Conservation (phyloP, 2,888 invertebrate genomes). For the Plusia festucae region DNA sequence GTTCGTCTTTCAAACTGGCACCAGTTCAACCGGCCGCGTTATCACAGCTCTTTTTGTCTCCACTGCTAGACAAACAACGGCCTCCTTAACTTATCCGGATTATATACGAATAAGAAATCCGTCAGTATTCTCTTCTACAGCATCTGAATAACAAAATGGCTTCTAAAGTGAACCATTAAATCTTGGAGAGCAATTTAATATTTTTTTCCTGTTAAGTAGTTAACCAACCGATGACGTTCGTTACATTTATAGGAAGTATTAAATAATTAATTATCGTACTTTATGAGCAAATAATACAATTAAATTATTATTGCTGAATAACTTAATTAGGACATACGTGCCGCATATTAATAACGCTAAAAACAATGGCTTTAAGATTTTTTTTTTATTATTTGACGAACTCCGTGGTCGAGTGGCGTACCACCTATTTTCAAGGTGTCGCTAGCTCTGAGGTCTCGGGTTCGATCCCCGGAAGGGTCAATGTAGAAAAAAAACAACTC, state of each 20-base stretch:
- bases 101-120: slow-evolving; percentile 48
- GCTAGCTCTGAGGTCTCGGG: no score
- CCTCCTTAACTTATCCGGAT: slow-evolving; percentile 48
- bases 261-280: neutral
- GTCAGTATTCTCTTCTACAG: slow-evolving; percentile 36
- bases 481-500: no score
- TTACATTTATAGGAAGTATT: slow-evolving; percentile 8
- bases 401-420: no score
- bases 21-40: slow-evolving; percentile 42
- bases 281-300: neutral
- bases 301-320: no score
- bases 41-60: slow-evolving; percentile 36
- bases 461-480: no score
- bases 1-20: neutral
- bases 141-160: slow-evolving; percentile 38
- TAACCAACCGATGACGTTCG: slow-evolving; percentile 9
- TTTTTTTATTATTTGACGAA: no score
- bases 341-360: no score
- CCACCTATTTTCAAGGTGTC: no score
- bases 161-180: slow-evolving; percentile 33
- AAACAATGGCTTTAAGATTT: no score
- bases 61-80: slow-evolving; percentile 22
- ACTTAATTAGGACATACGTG: no score
- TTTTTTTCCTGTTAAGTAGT: slow-evolving; percentile 17
- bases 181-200: slow-evolving; percentile 24